A percentile compares a stretch with the other conserved stretches of the same genome.
phyloP scores from a whole-genome alignment of 1,140 invertebrate genomes.

The Aphaenogaster rudis region DNA sequence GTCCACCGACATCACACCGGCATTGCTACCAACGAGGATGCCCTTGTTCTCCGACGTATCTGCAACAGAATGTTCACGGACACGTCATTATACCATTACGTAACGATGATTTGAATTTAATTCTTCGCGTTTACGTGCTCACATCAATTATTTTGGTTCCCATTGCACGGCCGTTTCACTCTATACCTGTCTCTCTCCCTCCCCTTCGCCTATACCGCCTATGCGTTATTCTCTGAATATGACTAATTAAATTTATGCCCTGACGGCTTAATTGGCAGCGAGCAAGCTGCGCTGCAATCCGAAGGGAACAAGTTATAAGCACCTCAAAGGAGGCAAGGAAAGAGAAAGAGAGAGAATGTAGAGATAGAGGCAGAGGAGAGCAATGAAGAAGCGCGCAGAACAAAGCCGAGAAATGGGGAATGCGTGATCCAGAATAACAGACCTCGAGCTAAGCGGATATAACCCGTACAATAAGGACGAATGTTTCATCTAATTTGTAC shows the following conservation, averaged over 20 bases:
- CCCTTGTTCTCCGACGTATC: slow-evolving; percentile 91
- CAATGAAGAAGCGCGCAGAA: slow-evolving; percentile 37
- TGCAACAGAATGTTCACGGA: slow-evolving; percentile 83
- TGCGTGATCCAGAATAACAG: slow-evolving; percentile 16
- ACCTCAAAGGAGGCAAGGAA: slow-evolving; percentile 6
- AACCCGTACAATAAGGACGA: slow-evolving; percentile 68
- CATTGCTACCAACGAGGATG: slow-evolving; percentile 95
- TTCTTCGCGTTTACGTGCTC: neutral
- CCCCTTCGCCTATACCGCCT: neutral
- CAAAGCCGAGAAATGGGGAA: slow-evolving; percentile 38
- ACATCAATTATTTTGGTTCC: slow-evolving; percentile 32
- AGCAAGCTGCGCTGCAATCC: slow-evolving; percentile 30
- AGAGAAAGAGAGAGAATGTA: neutral
- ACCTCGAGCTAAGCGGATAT: slow-evolving; percentile 66
- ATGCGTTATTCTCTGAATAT: slow-evolving; percentile 34
- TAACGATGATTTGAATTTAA: neutral
- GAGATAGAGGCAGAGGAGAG: neutral
- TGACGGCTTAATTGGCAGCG: slow-evolving; percentile 57
- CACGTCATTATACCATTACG: neutral
- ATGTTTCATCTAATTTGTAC: slow-evolving; percentile 76
- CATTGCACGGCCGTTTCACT: neutral
- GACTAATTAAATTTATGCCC: slow-evolving; percentile 82
- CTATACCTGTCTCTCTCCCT: neutral
- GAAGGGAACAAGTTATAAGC: slow-evolving; percentile 21
- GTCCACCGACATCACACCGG: slow-evolving; percentile 97